phyloP scores from a whole-genome alignment of 2,888 invertebrate species.

The Euproctis similis region DNA sequence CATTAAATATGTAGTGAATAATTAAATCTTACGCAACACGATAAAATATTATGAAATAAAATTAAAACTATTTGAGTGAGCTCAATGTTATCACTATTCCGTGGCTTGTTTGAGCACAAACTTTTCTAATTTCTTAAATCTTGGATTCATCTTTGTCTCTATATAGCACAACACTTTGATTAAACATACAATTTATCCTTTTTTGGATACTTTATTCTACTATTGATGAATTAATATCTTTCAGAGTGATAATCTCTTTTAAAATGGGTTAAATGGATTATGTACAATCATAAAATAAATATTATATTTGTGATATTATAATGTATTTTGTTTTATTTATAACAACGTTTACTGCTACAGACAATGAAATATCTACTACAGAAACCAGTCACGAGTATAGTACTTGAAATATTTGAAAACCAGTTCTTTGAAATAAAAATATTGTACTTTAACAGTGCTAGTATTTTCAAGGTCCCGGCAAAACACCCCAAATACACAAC shows the following conservation, averaged over 20 bases:
- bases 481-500: too few relatives aligned
- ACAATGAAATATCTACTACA: too few relatives aligned
- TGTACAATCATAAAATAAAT: conserved; percentile 71
- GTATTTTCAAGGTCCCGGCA: too few relatives aligned
- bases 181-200: conserved; percentile 42
- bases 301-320: conserved; percentile 69
- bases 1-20: too few relatives aligned
- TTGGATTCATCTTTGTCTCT: conserved; percentile 36
- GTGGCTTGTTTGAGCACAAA: conserved; percentile 30
- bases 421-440: too few relatives aligned
- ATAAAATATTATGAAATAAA: too few relatives aligned
- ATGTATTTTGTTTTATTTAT: conserved; percentile 19
- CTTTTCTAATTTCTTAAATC: conserved; percentile 29
- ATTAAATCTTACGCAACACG: too few relatives aligned
- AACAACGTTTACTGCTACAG: background rate
- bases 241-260: conserved; percentile 55
- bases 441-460: too few relatives aligned
- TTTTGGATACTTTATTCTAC: conserved; percentile 44
- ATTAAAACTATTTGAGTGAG: conserved; percentile 18
- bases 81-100: conserved; percentile 16
- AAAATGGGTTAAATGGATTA: conserved; percentile 58
- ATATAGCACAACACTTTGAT: conserved; percentile 49
- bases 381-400: too few relatives aligned
- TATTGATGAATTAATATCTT: conserved; percentile 40
- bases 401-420: too few relatives aligned